These are phyloP conservation scores for Epirrita christyi DNA, from an alignment of 2,888 invertebrate species.

Conservation along the genomic window DNA sequence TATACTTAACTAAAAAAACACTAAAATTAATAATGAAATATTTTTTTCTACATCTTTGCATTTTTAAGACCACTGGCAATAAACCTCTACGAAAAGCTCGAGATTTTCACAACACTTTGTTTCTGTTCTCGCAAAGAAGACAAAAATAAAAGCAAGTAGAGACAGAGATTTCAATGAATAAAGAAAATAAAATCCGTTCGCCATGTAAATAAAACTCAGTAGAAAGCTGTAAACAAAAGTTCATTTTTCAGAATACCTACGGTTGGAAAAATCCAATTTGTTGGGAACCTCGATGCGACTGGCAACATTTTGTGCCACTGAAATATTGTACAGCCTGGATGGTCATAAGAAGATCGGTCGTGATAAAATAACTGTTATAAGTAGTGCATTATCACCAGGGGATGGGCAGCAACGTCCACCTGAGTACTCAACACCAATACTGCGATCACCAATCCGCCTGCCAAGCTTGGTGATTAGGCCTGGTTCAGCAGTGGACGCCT, in stretches of 20 bases:
- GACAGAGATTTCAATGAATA: not conserved
- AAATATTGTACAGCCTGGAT: conserved; percentile 12
- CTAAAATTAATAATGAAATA: no score
- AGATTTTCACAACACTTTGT: not conserved
- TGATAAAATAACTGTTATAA: not conserved
- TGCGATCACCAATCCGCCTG: no score
- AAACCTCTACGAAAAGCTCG: no score
- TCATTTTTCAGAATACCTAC: conserved; percentile 14
- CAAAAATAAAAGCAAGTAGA: not conserved
- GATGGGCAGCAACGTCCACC: no score
- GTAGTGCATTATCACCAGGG: not conserved
- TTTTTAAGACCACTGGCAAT: no score
- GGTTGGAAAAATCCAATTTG: conserved; percentile 22
- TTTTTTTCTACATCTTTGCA: no score
- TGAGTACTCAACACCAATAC: no score
- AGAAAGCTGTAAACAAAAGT: conserved; percentile 9
- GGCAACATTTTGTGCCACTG: conserved; percentile 2
- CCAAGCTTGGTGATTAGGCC: no score
- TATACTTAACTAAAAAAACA: no score
- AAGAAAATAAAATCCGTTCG: conserved; percentile 1
- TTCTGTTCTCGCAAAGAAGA: not conserved
- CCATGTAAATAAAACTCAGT: not conserved
- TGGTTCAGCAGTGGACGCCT: not conserved
- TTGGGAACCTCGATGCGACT: conserved; percentile 7
- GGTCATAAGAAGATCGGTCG: no score